Percentiles rank a stretch among this genome's conserved stretches.
Conservation (phyloP, 2,113 vertebrate species). For the Uria lomvia region DNA sequence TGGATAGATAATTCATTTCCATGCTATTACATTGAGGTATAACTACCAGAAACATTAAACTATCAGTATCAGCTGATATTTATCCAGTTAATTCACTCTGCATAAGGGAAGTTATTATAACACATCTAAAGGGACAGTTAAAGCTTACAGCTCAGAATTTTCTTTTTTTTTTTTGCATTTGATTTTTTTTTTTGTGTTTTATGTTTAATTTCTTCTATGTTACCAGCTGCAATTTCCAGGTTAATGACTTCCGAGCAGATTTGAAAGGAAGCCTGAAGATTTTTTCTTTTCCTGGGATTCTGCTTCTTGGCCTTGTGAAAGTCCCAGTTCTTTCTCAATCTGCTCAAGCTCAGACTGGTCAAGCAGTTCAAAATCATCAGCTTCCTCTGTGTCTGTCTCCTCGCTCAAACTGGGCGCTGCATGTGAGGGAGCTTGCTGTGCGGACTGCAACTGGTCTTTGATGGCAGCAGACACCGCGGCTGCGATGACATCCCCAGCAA, state of each 20-base stretch:
- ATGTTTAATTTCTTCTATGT: conserved; percentile 54
- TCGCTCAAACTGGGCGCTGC: conserved; percentile 66
- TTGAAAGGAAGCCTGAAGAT: conserved; percentile 88
- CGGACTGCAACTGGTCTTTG: conserved; percentile 82
- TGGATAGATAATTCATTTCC: conserved; percentile 74
- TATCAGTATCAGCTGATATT: conserved; percentile 67
- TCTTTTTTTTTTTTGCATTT: neutral
- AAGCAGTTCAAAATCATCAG: conserved; percentile 95
- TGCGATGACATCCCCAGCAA: conserved; percentile 82
- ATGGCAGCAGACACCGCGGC: conserved; percentile 86
- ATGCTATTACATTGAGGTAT: conserved; percentile 74
- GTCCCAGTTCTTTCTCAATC: conserved; percentile 88
- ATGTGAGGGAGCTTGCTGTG: conserved; percentile 37
- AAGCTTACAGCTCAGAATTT: conserved; percentile 72
- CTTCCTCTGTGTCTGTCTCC: conserved; percentile 92
- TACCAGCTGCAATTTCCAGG: conserved; percentile 26
- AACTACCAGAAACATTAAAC: conserved; percentile 73
- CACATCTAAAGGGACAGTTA: conserved; percentile 74
- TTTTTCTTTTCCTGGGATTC: conserved; percentile 68
- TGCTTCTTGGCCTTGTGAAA: conserved; percentile 70
- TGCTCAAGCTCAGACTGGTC: conserved; percentile 98
- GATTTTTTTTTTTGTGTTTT: conserved; percentile 47
- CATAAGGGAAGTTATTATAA: conserved; percentile 66
- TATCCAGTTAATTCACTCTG: conserved; percentile 72
- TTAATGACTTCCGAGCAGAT: conserved; percentile 89